Percentiles rank a stretch among this genome's conserved stretches.
phyloP scores from a whole-genome alignment of 2,888 invertebrate species.

The Oasisia sp. region DNA sequence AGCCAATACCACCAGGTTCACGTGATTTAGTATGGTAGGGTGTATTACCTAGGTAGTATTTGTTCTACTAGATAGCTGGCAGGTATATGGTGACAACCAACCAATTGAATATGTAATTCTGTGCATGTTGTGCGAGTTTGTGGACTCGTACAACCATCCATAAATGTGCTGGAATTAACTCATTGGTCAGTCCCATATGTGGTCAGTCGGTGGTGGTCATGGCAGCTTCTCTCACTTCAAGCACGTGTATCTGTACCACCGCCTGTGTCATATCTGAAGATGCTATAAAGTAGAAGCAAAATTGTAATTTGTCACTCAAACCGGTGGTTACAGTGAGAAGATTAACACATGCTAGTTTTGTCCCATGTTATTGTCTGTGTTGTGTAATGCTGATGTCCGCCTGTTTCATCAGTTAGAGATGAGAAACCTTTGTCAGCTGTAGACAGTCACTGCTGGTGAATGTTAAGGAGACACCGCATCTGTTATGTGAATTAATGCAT shows the following conservation, averaged over 20 bases:
- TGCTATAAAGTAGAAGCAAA: background rate
- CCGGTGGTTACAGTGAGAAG: background rate
- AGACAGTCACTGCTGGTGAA: background rate
- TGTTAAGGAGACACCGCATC: background rate
- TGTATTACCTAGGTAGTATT: too few species aligned
- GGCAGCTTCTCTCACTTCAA: background rate
- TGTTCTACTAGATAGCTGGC: too few species aligned
- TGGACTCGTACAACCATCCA: too few species aligned
- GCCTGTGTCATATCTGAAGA: background rate
- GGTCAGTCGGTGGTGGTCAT: background rate
- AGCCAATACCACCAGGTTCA: too few species aligned
- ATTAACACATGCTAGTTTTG: background rate
- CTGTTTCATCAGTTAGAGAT: background rate
- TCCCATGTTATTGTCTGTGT: background rate
- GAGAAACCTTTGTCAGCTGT: background rate
- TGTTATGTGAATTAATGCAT: background rate
- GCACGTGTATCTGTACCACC: background rate
- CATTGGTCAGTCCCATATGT: background rate
- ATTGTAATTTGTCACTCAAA: background rate
- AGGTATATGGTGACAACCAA: too few species aligned
- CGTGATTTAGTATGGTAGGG: too few species aligned
- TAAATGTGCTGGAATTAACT: background rate
- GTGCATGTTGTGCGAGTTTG: too few species aligned
- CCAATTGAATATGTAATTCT: too few species aligned
- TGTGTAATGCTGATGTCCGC: background rate